Base-by-base conservation (phyloP, 1,140 invertebrate genomes). In the Agrypnia vestita region DNA sequence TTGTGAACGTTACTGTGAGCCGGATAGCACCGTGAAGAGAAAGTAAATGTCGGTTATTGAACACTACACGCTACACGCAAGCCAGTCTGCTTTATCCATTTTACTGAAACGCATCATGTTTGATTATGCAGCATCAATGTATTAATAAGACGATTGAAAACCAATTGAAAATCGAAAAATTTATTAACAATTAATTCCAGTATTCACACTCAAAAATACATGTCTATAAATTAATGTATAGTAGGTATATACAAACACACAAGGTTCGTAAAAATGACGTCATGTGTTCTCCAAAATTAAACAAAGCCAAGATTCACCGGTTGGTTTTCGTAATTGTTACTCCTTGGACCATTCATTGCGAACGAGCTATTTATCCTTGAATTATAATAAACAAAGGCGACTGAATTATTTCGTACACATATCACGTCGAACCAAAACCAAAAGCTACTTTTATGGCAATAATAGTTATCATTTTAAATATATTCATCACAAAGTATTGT, bases 11-110 rank as follows among this genome's bases (percentile, higher is more conserved):
- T 47, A 78, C 76, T 25, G 15, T 44, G 76, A 78, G 76, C 76
- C 76, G 43, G 61, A 47, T 77, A 25, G 67, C 56, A 15, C 44
- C 51, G 71, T 17, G 64, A 78, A 78, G 76, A 78, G 76, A 78
- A 78, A 78, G 76, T 78, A 78, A 78, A 78, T 71, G 64, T 78
- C 44, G 76, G 75, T 69, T 76, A 47, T 47, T 56, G 64, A 56
- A 64, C 25, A 35, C 25, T 35, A 15, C 61, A 43, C 19, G 61
- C n/a, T n/a, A 56, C 61, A 64, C 44, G 67, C 44, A 71, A 0
- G 44, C 21, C 19, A 11, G 13, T 46, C 67, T 21, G 67, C 49
- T 71, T 35, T 62, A 25, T 35, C 21, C 17, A 21, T 15, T 62
- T 62, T 62, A 62, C 21, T 62, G n/a, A 62, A 21, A 35, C 17